Percentiles rank a stretch among this genome's conserved stretches.
Evolutionary conservation across 2,888 invertebrate genomes (phyloP).

Genomic region (Tanytarsus gracilentus): DNA sequence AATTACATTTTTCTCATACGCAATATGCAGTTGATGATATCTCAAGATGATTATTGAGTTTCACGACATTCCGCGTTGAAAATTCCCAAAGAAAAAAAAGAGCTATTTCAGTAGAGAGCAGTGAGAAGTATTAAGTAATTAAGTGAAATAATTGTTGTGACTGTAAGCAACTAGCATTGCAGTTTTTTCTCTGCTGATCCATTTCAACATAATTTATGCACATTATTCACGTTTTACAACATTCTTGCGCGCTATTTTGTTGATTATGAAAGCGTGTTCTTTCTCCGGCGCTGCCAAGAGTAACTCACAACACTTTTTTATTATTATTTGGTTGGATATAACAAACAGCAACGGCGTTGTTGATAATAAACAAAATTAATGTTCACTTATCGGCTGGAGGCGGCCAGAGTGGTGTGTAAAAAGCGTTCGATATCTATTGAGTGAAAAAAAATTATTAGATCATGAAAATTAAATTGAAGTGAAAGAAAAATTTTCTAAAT

Average conservation of each 20-base stretch:
- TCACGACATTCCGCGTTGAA: too few species aligned
- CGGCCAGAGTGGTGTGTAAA: too few species aligned
- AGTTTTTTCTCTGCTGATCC: not conserved
- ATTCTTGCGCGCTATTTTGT: not conserved
- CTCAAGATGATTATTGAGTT: too few species aligned
- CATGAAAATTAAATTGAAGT: conserved; percentile 10
- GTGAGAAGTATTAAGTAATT: conserved; percentile 1
- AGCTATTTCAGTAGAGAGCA: too few species aligned
- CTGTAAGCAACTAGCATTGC: not conserved
- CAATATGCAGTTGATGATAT: too few species aligned
- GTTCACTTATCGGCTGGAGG: too few species aligned
- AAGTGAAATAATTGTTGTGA: conserved; percentile 3
- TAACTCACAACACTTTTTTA: not conserved
- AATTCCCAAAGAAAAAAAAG: not conserved
- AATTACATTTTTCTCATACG: too few species aligned
- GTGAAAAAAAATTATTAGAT: not conserved
- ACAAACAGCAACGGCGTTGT: too few species aligned
- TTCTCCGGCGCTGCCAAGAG: too few species aligned
- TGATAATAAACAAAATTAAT: too few species aligned
- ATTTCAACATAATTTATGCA: not conserved
- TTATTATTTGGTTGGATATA: not conserved
- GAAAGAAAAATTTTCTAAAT: too few species aligned
- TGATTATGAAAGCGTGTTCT: conserved; percentile 10
- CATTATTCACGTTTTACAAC: not conserved
- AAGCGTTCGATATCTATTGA: too few species aligned